Evolutionary conservation across 2,888 invertebrate genomes (phyloP).

Genomic region (Phoenoteleia sp.): DNA sequence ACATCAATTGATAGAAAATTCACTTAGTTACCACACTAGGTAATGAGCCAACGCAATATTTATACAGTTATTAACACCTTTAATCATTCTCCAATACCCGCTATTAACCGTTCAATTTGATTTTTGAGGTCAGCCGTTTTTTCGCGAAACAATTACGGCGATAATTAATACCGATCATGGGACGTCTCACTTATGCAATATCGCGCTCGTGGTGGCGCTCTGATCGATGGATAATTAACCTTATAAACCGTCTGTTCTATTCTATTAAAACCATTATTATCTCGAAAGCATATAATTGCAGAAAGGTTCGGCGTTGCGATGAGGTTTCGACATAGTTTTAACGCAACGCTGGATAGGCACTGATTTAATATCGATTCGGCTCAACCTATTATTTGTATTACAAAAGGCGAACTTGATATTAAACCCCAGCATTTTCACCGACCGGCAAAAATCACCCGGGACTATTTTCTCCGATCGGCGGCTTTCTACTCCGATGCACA

Average conservation of each 20-base stretch:
- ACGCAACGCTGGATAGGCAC: slow-evolving; percentile 1
- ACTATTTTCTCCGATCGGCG: slow-evolving; percentile 19
- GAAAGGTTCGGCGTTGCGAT: slow-evolving; percentile 26
- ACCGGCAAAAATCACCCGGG: slow-evolving; percentile 30
- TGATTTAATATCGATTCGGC: slow-evolving; percentile 29
- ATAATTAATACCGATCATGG: slow-evolving; percentile 8
- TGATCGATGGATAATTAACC: slow-evolving; percentile 43
- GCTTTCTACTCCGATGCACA: slow-evolving; percentile 33
- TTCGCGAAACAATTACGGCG: background rate
- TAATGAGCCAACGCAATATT: slow-evolving; percentile 7
- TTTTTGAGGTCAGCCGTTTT: slow-evolving; percentile 10
- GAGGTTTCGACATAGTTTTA: slow-evolving; percentile 40
- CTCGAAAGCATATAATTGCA: slow-evolving; percentile 28
- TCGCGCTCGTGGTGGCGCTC: slow-evolving; percentile 29
- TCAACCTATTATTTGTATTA: slow-evolving; percentile 15
- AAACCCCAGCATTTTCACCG: slow-evolving; percentile 3
- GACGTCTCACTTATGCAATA: slow-evolving; percentile 15
- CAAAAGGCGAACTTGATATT: slow-evolving; percentile 46
- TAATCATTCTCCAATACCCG: slow-evolving; percentile 1
- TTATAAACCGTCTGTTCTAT: slow-evolving; percentile 46
- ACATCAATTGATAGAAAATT: background rate
- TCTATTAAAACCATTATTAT: slow-evolving; percentile 34
- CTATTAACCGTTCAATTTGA: slow-evolving; percentile 5
- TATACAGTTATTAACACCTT: slow-evolving; percentile 29
- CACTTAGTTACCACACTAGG: background rate